Evolutionary conservation across 2,888 invertebrate genomes (phyloP), one percentile per base, ranked within the genome.

Genomic region (Gandaritis pyraliata): DNA sequence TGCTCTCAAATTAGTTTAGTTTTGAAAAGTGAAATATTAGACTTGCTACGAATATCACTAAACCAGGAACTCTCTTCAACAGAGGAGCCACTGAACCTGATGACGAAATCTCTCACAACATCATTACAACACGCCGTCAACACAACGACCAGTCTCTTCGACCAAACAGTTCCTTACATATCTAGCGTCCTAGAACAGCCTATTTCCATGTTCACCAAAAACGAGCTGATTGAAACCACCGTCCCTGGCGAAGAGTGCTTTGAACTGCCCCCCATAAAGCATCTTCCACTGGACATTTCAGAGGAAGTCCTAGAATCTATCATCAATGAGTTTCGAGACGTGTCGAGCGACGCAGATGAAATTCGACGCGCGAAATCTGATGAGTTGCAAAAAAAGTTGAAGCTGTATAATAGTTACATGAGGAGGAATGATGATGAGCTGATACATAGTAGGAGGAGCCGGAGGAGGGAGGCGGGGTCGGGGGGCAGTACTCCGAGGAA

Each of bases 381-480:
- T 57, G 87, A 90, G 78, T 66, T 83, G 72, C 84, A 89, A 69
- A 80, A 87, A 69, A 95, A 95, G 64, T 83, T 95, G 62, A 94
- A 95, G 74, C 80, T 95, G 68, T 95, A 95, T 64, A 94, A 94
- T 66, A 95, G 95, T 82, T 96, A 96, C 52, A 94, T 95, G 69
- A 94, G 95, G 82, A 94, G 94, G 88, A 96, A 94, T 68, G 96
- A 96, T 69, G 95, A 95, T 58, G 95, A 95, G 66, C 93, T 95
- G 79, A 95, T 95, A 47, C 95, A 95, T 54, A 93, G 93, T 45
- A 80, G 87, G 15, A 81, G 88, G 56, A 92, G 88, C 53, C 80
- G 92, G 64, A 76, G 86, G 64, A 61, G 78, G 43, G 84, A 81
- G 16, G 75, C 61, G 0, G 76, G 79, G 4, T 82, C 85, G 13